These are phyloP conservation scores for Caenorhabditis zanzibari DNA, from an alignment of 2,888 invertebrate species.

Conservation along the genomic window DNA sequence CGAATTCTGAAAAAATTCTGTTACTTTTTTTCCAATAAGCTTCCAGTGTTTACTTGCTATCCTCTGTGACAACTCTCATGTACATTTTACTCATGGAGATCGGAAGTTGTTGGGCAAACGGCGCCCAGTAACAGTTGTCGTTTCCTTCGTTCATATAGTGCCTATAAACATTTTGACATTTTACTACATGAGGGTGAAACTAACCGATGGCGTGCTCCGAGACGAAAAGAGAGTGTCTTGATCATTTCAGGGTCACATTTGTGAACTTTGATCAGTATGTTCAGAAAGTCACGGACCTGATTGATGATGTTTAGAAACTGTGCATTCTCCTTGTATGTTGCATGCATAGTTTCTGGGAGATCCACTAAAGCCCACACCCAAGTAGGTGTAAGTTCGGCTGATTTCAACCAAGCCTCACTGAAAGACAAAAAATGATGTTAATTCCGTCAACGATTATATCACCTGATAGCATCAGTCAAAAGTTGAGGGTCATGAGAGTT, in stretches of 20 bases:
- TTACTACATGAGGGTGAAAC: neutral
- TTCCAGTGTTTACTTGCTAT: conserved; percentile 61
- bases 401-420: conserved; percentile 76
- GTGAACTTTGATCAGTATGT: conserved; percentile 75
- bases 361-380: conserved; percentile 77
- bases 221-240: conserved; percentile 72
- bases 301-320: conserved; percentile 73
- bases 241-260: conserved; percentile 77
- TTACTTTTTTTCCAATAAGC: neutral
- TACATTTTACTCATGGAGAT: conserved; percentile 73
- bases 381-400: conserved; percentile 75
- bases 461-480: conserved; percentile 73
- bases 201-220: conserved; percentile 73
- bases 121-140: conserved; percentile 77
- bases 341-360: conserved; percentile 74
- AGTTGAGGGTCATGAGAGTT: conserved; percentile 70
- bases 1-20: conserved; percentile 70
- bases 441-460: neutral
- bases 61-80: conserved; percentile 68
- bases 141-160: conserved; percentile 75
- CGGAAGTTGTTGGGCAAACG: conserved; percentile 76
- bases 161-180: conserved; percentile 57
- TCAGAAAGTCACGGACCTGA: conserved; percentile 76
- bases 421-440: neutral
- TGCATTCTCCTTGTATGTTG: conserved; percentile 70